Base-by-base conservation (phyloP, 2,797 vertebrate species). In the Periparus ater region DNA sequence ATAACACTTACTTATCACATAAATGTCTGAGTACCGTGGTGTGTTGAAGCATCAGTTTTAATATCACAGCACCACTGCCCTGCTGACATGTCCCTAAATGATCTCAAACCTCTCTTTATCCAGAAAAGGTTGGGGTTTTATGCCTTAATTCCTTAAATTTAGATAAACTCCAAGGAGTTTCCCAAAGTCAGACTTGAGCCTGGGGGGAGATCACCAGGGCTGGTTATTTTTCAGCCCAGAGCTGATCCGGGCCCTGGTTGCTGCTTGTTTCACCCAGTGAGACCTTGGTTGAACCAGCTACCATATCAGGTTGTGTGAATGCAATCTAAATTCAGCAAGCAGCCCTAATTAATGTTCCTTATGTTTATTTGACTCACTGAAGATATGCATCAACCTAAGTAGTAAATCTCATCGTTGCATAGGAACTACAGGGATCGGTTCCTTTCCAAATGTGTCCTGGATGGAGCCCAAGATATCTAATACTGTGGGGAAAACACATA, bases 401-500 rank as follows among this genome's bases (percentile, higher is more conserved):
- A 94, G 93, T 92, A 93, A 95, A 96, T 92, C 93, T 92, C 81
- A 78, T 81, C 8, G 55, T 89, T 88, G 76, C 94, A 75, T 85
- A 91, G 96, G 91, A 96, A 89, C 94, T 95, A 44, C 67, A 85
- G 71, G 79, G 76, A 91, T 95, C 88, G 84, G 84, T 86, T 94
- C 36, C n/a, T 84, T 94, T 92, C 96, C 94, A 94, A 96, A 96
- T 89, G 84, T 54, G 77, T 95, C 85, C 89, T 96, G 96, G 95
- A 95, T 23, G 42, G 84, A 95, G 89, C 87, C 92, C 95, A 95
- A 91, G 90, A 92, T 68, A 95, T 75, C 92, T 80, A 94, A 89
- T 81, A 70, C 92, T 93, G 91, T 87, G 82, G 95, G 94, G 88
- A 94, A 96, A 97, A 95, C 95, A 96, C 94, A 94, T 91, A 95